These are phyloP conservation scores for Silurus aristotelis DNA, from an alignment of 2,797 vertebrate species.

Conservation along the genomic window DNA sequence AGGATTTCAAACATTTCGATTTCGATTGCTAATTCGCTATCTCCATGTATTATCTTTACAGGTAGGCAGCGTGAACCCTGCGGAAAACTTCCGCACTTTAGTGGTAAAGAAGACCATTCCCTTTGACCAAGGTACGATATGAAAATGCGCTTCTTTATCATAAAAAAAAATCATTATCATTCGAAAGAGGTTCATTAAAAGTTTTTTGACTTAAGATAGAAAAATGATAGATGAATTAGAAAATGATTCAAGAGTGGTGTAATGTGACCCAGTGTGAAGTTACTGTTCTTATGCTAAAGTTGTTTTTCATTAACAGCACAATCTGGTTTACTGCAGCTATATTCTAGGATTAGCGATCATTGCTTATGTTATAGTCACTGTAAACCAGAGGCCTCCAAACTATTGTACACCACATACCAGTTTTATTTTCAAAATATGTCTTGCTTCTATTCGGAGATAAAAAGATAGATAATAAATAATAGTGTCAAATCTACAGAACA, in stretches of 20 bases:
- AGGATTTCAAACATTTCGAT: not conserved
- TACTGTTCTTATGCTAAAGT: not conserved
- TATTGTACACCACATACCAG: too few species aligned
- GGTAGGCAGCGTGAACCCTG: slow-evolving; percentile 92
- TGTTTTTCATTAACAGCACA: not conserved
- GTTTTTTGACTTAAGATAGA: not conserved
- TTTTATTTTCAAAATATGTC: too few species aligned
- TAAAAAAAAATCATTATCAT: not conserved
- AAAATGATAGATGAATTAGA: not conserved
- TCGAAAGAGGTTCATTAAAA: not conserved
- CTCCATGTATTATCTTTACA: slow-evolving; percentile 62
- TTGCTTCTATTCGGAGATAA: too few species aligned
- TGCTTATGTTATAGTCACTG: too few species aligned
- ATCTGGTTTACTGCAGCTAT: not conserved
- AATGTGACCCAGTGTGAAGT: not conserved
- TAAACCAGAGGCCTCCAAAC: too few species aligned
- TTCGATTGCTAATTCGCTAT: not conserved
- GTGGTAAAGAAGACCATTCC: slow-evolving; percentile 80
- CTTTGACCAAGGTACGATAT: slow-evolving; percentile 85
- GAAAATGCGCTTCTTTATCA: not conserved
- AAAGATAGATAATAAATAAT: too few species aligned
- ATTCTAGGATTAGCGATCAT: not conserved
- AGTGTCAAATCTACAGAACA: too few species aligned
- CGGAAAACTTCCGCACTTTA: slow-evolving; percentile 82
- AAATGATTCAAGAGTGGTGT: not conserved